phyloP scores from a whole-genome alignment of 2,113 vertebrate species.

The Tetrax tetrax region DNA sequence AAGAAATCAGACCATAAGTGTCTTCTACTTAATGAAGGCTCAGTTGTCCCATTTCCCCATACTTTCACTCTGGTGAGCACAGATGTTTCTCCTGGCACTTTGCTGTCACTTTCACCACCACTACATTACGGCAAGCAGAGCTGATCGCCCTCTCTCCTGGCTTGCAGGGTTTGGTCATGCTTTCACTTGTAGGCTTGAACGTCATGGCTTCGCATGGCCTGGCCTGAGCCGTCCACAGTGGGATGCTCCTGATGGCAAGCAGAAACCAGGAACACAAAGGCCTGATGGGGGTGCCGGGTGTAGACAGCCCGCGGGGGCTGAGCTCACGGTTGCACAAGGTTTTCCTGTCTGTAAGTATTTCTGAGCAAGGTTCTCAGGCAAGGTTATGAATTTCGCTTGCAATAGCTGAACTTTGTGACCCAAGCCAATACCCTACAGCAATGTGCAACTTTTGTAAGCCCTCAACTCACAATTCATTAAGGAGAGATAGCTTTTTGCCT shows the following conservation, averaged over 20 bases:
- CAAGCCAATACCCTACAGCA: not conserved
- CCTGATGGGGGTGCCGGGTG: not conserved
- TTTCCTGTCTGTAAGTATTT: not conserved
- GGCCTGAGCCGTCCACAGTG: not conserved
- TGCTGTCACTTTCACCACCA: not conserved
- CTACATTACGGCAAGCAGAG: not conserved
- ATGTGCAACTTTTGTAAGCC: not conserved
- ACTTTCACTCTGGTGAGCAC: accelerated
- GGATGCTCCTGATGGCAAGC: not conserved
- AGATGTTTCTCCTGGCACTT: not conserved
- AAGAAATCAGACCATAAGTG: not conserved
- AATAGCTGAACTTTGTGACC: not conserved
- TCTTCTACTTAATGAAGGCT: not conserved
- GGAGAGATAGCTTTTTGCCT: not conserved
- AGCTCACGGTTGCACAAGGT: not conserved
- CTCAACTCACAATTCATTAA: not conserved
- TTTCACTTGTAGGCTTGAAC: not conserved
- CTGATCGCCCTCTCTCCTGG: not conserved
- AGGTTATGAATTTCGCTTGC: not conserved
- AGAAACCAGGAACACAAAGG: not conserved
- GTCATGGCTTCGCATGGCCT: accelerated
- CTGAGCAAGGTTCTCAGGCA: not conserved
- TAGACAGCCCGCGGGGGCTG: not conserved
- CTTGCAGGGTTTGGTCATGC: not conserved
- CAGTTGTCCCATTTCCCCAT: not conserved